Conservation (phyloP, 2,888 invertebrate species). For the Epinotia demarniana region DNA sequence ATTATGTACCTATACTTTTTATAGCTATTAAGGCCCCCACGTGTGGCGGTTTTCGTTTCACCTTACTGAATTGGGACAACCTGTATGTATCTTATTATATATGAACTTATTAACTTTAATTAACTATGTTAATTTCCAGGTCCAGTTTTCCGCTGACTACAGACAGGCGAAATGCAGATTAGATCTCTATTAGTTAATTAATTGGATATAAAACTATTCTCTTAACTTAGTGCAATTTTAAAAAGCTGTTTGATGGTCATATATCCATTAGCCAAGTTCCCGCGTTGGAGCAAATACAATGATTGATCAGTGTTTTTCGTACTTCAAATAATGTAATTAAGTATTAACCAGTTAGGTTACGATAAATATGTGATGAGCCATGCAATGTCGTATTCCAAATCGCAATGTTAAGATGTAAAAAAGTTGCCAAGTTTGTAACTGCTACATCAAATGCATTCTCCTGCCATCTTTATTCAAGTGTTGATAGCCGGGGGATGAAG, state of each 20-base stretch:
- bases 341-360: slow-evolving; percentile 41
- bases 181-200: slow-evolving; percentile 78
- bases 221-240: slow-evolving; percentile 64
- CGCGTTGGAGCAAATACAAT: slow-evolving; percentile 19
- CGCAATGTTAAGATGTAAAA: not conserved
- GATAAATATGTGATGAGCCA: slow-evolving; percentile 28
- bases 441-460: not conserved
- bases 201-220: slow-evolving; percentile 64
- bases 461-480: not conserved
- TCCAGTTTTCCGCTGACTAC: slow-evolving; percentile 47
- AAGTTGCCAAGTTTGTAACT: not conserved
- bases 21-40: too few relatives aligned
- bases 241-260: slow-evolving; percentile 52
- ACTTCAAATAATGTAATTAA: slow-evolving; percentile 43
- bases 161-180: slow-evolving; percentile 66
- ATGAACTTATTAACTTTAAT: too few relatives aligned
- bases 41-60: too few relatives aligned
- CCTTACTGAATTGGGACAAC: too few relatives aligned
- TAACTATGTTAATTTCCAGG: slow-evolving; percentile 24
- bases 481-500: not conserved
- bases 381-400: slow-evolving; percentile 16
- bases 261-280: slow-evolving; percentile 24
- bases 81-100: too few relatives aligned
- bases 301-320: slow-evolving; percentile 38
- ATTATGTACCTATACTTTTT: too few relatives aligned